Percentiles rank a stretch among this genome's conserved stretches.
These are phyloP conservation scores for Eudyptes chrysolophus DNA, from an alignment of 2,113 vertebrate genomes.

Conservation along the genomic window DNA sequence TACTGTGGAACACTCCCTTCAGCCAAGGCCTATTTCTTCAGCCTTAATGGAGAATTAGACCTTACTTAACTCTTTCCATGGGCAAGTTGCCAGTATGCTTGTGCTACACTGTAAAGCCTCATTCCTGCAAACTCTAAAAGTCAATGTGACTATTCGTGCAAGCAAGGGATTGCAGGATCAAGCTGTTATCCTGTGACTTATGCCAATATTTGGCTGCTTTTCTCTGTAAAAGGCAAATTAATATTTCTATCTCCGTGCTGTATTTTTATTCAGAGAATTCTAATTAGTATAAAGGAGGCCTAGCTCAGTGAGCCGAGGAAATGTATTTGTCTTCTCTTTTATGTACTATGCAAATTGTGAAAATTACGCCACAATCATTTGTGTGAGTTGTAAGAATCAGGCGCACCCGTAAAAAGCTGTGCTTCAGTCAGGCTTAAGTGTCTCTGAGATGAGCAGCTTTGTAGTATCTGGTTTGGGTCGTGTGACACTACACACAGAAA, in stretches of 20 bases:
- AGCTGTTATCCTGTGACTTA: slow-evolving; percentile 41
- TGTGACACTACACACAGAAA: neutral
- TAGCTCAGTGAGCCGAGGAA: neutral
- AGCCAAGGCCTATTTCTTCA: slow-evolving; percentile 38
- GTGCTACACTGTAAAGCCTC: neutral
- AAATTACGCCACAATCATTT: neutral
- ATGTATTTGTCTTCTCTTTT: slow-evolving; percentile 7
- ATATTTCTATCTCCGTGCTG: neutral
- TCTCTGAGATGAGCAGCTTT: neutral
- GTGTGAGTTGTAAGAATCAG: neutral
- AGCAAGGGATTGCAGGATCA: slow-evolving; percentile 48
- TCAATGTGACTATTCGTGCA: slow-evolving; percentile 52
- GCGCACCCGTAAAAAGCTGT: neutral
- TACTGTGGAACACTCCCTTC: slow-evolving; percentile 11
- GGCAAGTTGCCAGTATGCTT: slow-evolving; percentile 19
- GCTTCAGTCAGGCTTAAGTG: neutral
- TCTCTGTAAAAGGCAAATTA: slow-evolving; percentile 11
- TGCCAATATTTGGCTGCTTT: slow-evolving; percentile 47
- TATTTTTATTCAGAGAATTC: slow-evolving; percentile 30
- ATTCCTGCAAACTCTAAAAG: slow-evolving; percentile 4
- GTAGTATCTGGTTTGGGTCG: neutral
- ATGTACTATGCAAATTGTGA: neutral
- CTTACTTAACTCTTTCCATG: slow-evolving; percentile 8
- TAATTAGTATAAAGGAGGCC: slow-evolving; percentile 35
- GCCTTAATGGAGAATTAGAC: slow-evolving; percentile 31